Base-by-base conservation (phyloP, 2,888 invertebrate genomes). In the Malachius bipustulatus region DNA sequence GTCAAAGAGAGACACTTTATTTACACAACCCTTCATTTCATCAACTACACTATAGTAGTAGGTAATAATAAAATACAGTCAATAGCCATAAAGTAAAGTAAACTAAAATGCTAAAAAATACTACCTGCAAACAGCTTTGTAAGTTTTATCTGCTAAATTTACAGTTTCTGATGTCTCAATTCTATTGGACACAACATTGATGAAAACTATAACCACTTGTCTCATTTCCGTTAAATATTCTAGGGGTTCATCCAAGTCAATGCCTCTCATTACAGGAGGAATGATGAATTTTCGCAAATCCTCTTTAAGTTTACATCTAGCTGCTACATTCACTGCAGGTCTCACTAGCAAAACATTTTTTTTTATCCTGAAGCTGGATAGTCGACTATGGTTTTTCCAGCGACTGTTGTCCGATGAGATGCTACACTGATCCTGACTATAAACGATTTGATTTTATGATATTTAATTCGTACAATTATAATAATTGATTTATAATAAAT, bases 211-310 rank as follows among this genome's bases (percentile, higher is more conserved):
- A 1, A 77, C 74, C 3, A 80, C 75, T 40, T 75, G 72, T 26
- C 82, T 67, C 60, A 82, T 76, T 58, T 82, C 82, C 0, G 80
- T 79, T 4, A 82, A 59, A 54, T 76, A 79, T 46, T 80, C 79
- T 45, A 82, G 60, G 0, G 79, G 77, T 50, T 80, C 75, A 38
- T 74, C 69, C 43, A 71, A 67, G 43, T 77, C 75, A 2, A 78
- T 71, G 1, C 73, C 72, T 13, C 69, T 63, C 26, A 75, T 64
- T 1, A 77, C 71, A 0, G 76, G 75, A 1, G 65, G 59, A 14
- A 72, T 58, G 55, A 76, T 70, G 46, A 73, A 77, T 30, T 69
- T 67, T 12, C 68, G 62, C 3, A 77, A 52, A 3, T 59, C 51
- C 44, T 65, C 45, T 46, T 62, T 65, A 50, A 71, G 38, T 10